Percentiles rank a stretch among this genome's conserved stretches.
Conservation (phyloP, 2,888 invertebrate species). For the Macrosoma leucophasiata region DNA sequence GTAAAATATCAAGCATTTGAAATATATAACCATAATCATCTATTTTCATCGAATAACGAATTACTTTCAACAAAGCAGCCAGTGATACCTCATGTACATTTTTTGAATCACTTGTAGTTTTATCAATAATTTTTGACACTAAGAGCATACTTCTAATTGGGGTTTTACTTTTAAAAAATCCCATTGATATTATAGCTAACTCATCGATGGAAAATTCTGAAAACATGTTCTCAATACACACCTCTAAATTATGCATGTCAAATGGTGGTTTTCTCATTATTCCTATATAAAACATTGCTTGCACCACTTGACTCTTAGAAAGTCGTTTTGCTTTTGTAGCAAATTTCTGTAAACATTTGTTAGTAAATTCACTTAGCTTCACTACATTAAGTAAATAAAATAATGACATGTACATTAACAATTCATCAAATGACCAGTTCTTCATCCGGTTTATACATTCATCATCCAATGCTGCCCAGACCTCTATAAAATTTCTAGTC, state of each 20-base stretch:
- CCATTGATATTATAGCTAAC: constrained; percentile 82
- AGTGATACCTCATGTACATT: constrained; percentile 79
- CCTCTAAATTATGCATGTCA: constrained; percentile 80
- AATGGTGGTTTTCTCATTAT: constrained; percentile 70
- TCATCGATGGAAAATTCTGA: constrained; percentile 78
- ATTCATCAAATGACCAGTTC: constrained; percentile 70
- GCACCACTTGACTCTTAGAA: constrained; percentile 77
- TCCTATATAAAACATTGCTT: constrained; percentile 80
- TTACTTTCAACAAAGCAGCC: constrained; percentile 78
- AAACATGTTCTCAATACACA: constrained; percentile 67
- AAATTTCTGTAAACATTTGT: constrained; percentile 69
- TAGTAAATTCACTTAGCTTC: constrained; percentile 73
- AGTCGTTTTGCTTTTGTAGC: constrained; percentile 75
- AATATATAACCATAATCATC: constrained; percentile 59
- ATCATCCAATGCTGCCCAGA: constrained; percentile 82
- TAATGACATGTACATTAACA: constrained; percentile 76
- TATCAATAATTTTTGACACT: constrained; percentile 65
- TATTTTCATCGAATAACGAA: constrained; percentile 75
- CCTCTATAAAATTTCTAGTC: constrained; percentile 76
- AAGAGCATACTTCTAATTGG: constrained; percentile 72
- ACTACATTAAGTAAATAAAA: constrained; percentile 78
- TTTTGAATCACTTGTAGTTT: constrained; percentile 64
- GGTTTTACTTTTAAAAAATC: constrained; percentile 85
- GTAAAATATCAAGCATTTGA: constrained; percentile 69
- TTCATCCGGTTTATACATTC: constrained; percentile 67